A percentile compares a stretch with the other conserved stretches of the same genome.
These are phyloP conservation scores for Urocynchramus pylzowi DNA, from an alignment of 2,113 vertebrate genomes.

Conservation along the genomic window DNA sequence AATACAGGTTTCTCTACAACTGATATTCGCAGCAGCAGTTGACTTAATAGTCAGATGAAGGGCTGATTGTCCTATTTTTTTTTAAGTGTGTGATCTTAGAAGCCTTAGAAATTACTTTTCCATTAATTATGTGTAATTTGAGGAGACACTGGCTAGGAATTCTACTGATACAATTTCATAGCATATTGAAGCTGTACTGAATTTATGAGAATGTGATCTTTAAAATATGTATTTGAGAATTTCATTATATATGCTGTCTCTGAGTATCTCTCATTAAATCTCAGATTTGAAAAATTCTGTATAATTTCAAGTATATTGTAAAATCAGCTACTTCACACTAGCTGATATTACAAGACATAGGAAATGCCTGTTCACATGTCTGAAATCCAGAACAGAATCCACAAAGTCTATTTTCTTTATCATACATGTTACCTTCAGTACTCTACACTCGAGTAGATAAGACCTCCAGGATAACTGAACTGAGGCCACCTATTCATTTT, in stretches of 20 bases:
- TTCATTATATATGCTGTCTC: not conserved
- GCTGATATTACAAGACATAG: conserved; percentile 31
- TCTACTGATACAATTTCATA: not conserved
- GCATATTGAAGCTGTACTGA: not conserved
- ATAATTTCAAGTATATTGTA: conserved; percentile 41
- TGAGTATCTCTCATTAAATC: not conserved
- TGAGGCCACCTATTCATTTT: conserved; percentile 67
- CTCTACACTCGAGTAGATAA: conserved; percentile 70
- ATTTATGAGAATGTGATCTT: not conserved
- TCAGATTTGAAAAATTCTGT: not conserved
- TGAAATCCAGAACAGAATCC: conserved; percentile 61
- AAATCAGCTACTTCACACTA: conserved; percentile 60
- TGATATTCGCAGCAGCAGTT: not conserved
- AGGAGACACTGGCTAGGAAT: not conserved
- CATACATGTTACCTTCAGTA: conserved; percentile 77
- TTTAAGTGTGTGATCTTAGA: not conserved
- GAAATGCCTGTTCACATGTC: conserved; percentile 13
- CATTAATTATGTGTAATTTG: not conserved
- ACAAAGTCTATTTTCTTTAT: conserved; percentile 54
- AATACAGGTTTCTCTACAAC: not conserved
- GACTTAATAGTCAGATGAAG: not conserved
- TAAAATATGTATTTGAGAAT: not conserved
- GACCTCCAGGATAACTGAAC: conserved; percentile 81
- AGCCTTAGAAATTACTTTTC: conserved; percentile 16
- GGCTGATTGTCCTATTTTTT: not conserved